These are phyloP conservation scores for Macroglossus sobrinus DNA, from an alignment of 2,113 vertebrate species.

Conservation along the genomic window DNA sequence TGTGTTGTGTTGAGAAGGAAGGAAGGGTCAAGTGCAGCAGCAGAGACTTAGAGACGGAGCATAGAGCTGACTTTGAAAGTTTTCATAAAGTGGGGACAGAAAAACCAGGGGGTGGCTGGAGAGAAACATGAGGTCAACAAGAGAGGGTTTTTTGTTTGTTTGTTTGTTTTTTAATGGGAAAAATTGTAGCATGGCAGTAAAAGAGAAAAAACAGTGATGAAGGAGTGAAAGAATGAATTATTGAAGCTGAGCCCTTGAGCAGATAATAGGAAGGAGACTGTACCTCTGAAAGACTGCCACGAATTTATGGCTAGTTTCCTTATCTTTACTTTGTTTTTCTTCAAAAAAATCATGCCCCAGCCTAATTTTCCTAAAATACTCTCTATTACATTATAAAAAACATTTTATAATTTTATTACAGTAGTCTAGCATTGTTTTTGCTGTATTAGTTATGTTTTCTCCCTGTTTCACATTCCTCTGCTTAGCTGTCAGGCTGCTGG, in stretches of 20 bases:
- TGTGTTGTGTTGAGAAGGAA: not conserved
- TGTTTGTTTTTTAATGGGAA: not conserved
- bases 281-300: not conserved
- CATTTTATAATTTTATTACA: not conserved
- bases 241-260: not conserved
- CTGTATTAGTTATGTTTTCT: not conserved
- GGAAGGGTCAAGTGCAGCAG: rapidly evolving
- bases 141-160: too few species aligned
- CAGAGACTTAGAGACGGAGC: not conserved
- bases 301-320: not conserved
- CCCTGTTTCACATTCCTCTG: not conserved
- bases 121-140: not conserved
- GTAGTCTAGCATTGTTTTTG: not conserved
- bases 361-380: not conserved
- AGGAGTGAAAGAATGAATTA: not conserved
- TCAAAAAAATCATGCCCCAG: not conserved
- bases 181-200: not conserved
- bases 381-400: not conserved
- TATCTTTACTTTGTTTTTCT: not conserved
- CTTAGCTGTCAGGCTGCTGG: not conserved
- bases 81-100: not conserved
- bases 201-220: not conserved
- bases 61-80: not conserved
- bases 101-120: not conserved
- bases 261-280: not conserved